Percentiles rank a stretch among this genome's conserved stretches.
These are phyloP conservation scores for Eurystomus glaucurus DNA, from an alignment of 2,797 vertebrate genomes.

Conservation along the genomic window DNA sequence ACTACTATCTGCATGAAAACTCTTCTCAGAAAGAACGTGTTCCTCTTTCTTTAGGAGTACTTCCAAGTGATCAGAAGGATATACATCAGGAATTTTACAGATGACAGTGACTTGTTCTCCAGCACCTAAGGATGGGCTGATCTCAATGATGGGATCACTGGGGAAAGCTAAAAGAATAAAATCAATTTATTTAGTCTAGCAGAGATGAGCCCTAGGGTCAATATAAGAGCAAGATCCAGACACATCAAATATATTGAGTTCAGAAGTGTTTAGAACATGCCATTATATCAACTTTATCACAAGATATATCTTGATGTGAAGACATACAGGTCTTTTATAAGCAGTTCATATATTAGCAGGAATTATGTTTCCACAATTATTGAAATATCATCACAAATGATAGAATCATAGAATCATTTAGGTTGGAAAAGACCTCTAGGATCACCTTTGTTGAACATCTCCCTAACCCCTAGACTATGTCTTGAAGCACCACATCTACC, in stretches of 20 bases:
- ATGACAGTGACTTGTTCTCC: slow-evolving; percentile 72
- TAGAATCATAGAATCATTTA: no score
- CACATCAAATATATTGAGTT: neutral
- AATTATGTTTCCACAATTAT: neutral
- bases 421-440: no score
- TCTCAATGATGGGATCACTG: slow-evolving; percentile 84
- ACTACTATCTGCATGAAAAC: slow-evolving; percentile 3
- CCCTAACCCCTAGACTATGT: no score
- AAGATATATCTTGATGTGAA: neutral
- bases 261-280: neutral
- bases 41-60: slow-evolving; percentile 81
- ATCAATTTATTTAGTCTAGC: neutral
- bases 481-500: no score
- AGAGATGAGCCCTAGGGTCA: neutral
- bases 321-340: neutral
- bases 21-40: neutral
- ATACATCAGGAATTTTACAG: slow-evolving; percentile 85
- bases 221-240: neutral
- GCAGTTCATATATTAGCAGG: neutral
- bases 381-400: neutral
- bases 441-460: no score
- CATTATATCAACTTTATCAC: neutral
- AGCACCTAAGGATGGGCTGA: slow-evolving; percentile 65
- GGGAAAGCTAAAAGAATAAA: slow-evolving; percentile 87
- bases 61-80: slow-evolving; percentile 81